Evolutionary conservation across 2,113 vertebrate genomes (phyloP), one percentile per base, ranked within the genome.

Genomic region (Oophaga pumilio): DNA sequence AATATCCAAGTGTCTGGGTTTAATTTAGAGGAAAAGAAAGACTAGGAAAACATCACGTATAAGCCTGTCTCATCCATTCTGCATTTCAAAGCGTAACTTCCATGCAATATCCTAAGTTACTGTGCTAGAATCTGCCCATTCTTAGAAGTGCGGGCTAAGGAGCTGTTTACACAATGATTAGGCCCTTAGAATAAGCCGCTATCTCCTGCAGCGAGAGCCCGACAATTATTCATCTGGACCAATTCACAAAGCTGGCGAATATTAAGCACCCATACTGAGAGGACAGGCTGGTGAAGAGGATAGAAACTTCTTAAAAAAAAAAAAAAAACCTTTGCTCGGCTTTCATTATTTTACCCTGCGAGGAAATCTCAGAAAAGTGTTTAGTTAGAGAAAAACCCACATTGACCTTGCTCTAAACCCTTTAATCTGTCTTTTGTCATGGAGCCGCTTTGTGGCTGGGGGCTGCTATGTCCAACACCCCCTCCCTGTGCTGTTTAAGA

Each of bases 141-240:
- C 97, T 97, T 94, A 95, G 95, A 95, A 95, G 95, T 95, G 96
- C 96, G 96, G 96, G 97, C 96, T 95, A 97, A 96, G 97, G 97
- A 97, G 97, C 97, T 99, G 97, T 99, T 99, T 99, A 98, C 98
- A 97, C 97, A 99, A 96, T 97, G 97, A 99, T 99, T 99, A 99
- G 96, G 95, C 97, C 96, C 97, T 99, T 97, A 99, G 97, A 99
- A 98, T 98, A 98, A 99, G 97, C 97, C 95, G 95, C 95, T 91
- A 96, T 97, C 97, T 98, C 97, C 97, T 97, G 97, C 97, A 95
- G 97, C 95, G 98, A 97, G 95, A 96, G 96, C 96, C 93, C 94
- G 95, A 96, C 97, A 97, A 97, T 97, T 97, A 98, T 99, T 99
- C 98, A 98, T 95, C 93, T 95, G 95, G 96, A 93, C 94, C 96